Percentiles rank a stretch among this genome's conserved stretches.
These are phyloP conservation scores for Cossypha niveicapilla DNA, from an alignment of 2,797 vertebrate genomes.

Conservation along the genomic window DNA sequence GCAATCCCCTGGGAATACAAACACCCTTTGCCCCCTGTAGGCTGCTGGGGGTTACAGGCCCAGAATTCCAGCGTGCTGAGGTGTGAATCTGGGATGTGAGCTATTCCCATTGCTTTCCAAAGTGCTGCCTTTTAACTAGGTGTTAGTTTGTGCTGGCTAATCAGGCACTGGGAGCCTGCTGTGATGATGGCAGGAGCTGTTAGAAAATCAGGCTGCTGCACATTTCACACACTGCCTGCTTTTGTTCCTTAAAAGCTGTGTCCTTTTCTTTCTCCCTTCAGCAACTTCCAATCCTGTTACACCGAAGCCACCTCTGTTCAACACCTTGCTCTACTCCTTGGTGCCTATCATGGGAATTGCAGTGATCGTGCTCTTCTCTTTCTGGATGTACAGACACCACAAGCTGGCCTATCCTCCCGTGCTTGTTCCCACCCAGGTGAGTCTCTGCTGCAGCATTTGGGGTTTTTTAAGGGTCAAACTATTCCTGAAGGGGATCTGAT, in stretches of 20 bases:
- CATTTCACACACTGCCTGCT: neutral
- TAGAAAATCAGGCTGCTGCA: neutral
- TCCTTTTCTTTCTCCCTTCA: slow-evolving; percentile 27
- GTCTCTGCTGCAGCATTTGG: slow-evolving; percentile 18
- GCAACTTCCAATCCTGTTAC: slow-evolving; percentile 93
- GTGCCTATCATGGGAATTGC: slow-evolving; percentile 94
- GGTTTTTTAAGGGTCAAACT: neutral
- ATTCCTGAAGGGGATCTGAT: neutral
- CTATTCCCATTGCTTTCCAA: neutral
- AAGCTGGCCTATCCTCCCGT: slow-evolving; percentile 96
- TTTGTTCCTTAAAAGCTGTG: neutral
- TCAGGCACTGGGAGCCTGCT: neutral
- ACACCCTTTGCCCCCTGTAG: rapidly evolving
- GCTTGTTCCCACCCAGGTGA: slow-evolving; percentile 97
- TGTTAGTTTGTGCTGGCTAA: neutral
- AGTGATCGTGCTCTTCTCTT: slow-evolving; percentile 90
- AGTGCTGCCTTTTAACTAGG: neutral
- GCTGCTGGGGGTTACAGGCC: neutral
- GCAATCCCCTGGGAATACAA: rapidly evolving
- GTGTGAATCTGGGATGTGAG: neutral
- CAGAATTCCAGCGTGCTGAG: neutral
- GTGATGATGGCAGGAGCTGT: neutral
- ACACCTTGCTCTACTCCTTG: slow-evolving; percentile 92
- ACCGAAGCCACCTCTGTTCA: slow-evolving; percentile 89
- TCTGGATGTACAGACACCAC: slow-evolving; percentile 98